Evolutionary conservation across 2,797 vertebrate species (phyloP), one percentile per base, ranked within the genome.

Genomic region (Pygocentrus nattereri): DNA sequence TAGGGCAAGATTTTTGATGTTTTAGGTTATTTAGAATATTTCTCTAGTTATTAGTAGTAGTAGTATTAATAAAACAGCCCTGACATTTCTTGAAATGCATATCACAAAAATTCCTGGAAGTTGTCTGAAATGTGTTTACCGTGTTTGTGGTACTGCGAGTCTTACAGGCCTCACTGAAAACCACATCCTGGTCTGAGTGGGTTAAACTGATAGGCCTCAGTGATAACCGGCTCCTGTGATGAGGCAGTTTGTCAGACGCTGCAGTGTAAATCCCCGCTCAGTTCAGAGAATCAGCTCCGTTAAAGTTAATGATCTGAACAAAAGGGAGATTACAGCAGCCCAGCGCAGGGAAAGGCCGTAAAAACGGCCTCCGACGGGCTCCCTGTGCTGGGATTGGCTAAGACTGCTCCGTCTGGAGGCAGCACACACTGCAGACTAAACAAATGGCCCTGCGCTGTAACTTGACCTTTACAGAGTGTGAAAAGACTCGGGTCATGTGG

Each of bases 381-480:
- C 4, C 6, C 25, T 13, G 23, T 12, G 58, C 2, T 27, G 2
- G 16, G 25, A 30, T 62, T 31, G 59, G 59, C 13, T 31, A 16
- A 30, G 25, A 62, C 6, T 15, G 25, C 27, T 61, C 16, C 30
- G 58, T 25, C 19, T 16, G 13, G 23, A 15, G 23, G 23, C 25
- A 21, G 5, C 4, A 41, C 67, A 18, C 23, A 10, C 23, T 80
- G 56, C 62, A 83, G 72, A 83, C 81, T 65, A 76, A 87, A 85
- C 75, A 80, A 69, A 82, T 65, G 44, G 61, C 27, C 61, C n/a
- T 41, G 3, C 19, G 23, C 68, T 56, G 64, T 82, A 82, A 72
- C 81, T 82, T 82, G 76, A 82, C 81, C 81, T 70, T 49, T 59
- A 73, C 50, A 71, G 19, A 49, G 18, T 74, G 68, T 71, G 68